Evolutionary conservation across 2,888 invertebrate genomes (phyloP), one percentile per base, ranked within the genome.

Genomic region (Diarsia dahlii): DNA sequence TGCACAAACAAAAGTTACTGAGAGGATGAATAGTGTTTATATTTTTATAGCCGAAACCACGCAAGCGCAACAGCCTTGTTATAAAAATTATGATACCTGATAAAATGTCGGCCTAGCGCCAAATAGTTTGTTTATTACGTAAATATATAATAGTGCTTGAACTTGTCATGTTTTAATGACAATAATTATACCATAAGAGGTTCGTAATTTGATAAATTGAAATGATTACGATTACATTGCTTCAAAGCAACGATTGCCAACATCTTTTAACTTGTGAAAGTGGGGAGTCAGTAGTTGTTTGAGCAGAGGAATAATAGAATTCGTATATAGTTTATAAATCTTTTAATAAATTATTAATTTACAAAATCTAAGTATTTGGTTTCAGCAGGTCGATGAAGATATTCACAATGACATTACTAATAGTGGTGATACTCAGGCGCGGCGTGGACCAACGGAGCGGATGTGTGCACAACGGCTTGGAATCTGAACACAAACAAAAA

Each of bases 401-500:
- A 64, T 71, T 23, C 46, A 75, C 28, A 63, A 68, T 74, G 23
- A n/a, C 18, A 9, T 78, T 13, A 78, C 88, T 81, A 93, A 76
- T 93, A 92, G 68, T 93, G 88, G 50, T 91, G 89, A 74, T 91
- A 89, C 81, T 89, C 84, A 18, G 92, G 91, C 48, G 91, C 92
- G 1, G 93, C 92, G 79, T 95, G 95, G 62, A 94, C 89, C 46
- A 92, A 89, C 13, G 94, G 96, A 4, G 92, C 94, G 0, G 94
- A 94, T 82, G 93, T 94, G 84, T 94, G 95, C 0, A 95, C 95
- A 12, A 94, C 92, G 5, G 95, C 95, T 89, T 95, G 95, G 89
- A 95, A 95, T 58, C 95, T 95, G 91, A 78, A 92, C 91, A 39
- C 13, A 65, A 60, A 63, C 0, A 50, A n/a, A 39, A 39, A 18